Base-by-base conservation (phyloP, 1,140 invertebrate species). In the Prorops nasuta region DNA sequence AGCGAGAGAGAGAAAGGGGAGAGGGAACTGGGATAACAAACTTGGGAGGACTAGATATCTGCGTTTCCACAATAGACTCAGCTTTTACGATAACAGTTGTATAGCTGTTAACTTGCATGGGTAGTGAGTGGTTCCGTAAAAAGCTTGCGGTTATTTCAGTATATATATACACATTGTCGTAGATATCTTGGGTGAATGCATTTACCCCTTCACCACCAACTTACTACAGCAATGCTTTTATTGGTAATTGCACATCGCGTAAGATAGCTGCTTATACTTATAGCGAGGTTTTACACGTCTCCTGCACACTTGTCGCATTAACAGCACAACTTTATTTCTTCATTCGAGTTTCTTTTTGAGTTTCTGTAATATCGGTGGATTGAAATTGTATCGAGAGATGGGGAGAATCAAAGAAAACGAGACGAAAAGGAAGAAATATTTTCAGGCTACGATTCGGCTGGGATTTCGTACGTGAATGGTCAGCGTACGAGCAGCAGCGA, bases 401-500 rank as follows among this genome's bases (percentile, higher is more conserved):
- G n/a, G n/a, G n/a, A n/a, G n/a, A n/a, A n/a, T n/a, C n/a, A n/a
- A n/a, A 6, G 24, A 28, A 28, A 28, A 28, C n/a, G 6, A 20
- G 21, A 42, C 40, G 9, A 42, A 42, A 28, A 28, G 12, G n/a
- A 31, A 2, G 2, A 24, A 32, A 14, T 57, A 54, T 64, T 76
- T 77, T 46, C 67, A 77, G 75, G 61, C 42, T 74, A 64, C 50
- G 71, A 76, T 14, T 75, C 73, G 7, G 66, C 73, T 6, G 74
- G 73, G 7, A 60, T 72, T 9, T 65, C 67, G 1, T 58, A 62
- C 14, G 64, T 72, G 17, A 76, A 76, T 24, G 73, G 73, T 12
- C 69, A 75, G 3, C 59, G 49, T 7, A 38, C 48, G 15, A 54
- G 48, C 21, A 54, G 37, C 32, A 34, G 15, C 21, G 21, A 22